Evolutionary conservation across 2,113 vertebrate genomes (phyloP).

Genomic region (Bettongia penicillata): DNA sequence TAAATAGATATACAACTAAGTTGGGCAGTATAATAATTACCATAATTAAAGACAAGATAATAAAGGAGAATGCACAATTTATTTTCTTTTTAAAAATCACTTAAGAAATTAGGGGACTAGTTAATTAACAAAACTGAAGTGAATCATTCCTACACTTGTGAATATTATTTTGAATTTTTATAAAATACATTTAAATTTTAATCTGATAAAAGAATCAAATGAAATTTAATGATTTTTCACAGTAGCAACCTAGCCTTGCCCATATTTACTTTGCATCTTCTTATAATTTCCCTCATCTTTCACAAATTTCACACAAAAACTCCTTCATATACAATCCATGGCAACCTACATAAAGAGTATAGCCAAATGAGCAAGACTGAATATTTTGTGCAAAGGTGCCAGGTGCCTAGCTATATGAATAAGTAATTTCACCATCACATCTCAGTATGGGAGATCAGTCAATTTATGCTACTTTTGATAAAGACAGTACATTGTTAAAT

Average conservation of each 20-base stretch:
- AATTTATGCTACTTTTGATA: too few species aligned
- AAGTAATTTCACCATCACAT: too few species aligned
- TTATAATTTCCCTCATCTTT: neutral
- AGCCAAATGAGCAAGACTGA: conserved; percentile 13
- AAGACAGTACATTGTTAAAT: too few species aligned
- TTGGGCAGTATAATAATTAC: conserved; percentile 32
- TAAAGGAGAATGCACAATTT: conserved; percentile 6
- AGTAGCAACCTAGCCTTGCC: neutral
- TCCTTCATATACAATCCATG: neutral
- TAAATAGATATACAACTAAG: conserved; percentile 35
- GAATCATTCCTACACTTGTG: neutral
- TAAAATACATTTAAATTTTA: conserved; percentile 39
- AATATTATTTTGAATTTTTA: neutral
- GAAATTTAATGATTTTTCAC: conserved; percentile 3
- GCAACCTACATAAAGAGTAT: neutral
- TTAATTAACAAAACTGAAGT: neutral
- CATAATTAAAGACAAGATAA: conserved; percentile 13
- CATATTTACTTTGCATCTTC: neutral
- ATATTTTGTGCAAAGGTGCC: neutral
- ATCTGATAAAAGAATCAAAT: conserved; percentile 44
- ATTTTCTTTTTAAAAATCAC: conserved; percentile 11
- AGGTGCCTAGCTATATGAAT: neutral
- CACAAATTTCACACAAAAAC: neutral
- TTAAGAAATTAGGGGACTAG: neutral
- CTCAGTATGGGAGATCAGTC: too few species aligned